A percentile compares a stretch with the other conserved stretches of the same genome.
Evolutionary conservation across 2,888 invertebrate species (phyloP).

Genomic region (Branchipolynoe longqiensis): DNA sequence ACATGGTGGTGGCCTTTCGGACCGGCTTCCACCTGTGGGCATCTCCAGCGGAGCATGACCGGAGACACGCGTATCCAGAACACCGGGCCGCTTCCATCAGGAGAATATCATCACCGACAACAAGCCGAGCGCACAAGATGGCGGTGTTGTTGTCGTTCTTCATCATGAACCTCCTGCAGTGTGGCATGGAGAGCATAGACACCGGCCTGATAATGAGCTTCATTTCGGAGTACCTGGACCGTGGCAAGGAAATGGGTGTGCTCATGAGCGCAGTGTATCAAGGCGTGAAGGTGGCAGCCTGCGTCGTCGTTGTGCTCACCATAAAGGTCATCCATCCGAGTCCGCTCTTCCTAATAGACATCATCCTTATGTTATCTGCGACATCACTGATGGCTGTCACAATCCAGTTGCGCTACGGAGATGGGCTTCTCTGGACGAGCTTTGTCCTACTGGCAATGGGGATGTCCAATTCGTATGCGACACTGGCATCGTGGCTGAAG

Average conservation of each 20-base stretch:
- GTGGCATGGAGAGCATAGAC: conserved; percentile 54
- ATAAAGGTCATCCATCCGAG: conserved; percentile 19
- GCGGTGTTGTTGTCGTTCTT: neutral
- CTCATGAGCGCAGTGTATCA: conserved; percentile 25
- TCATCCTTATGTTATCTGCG: conserved; percentile 5
- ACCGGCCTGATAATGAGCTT: conserved; percentile 48
- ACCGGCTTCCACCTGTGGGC: conserved; percentile 33
- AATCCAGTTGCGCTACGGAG: neutral
- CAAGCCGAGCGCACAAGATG: neutral
- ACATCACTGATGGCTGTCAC: conserved; percentile 12
- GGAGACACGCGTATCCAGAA: neutral
- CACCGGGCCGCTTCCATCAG: neutral
- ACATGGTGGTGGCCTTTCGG: neutral
- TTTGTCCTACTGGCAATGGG: conserved; percentile 39
- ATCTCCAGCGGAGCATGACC: neutral
- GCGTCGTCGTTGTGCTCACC: conserved; percentile 36
- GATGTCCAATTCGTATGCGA: conserved; percentile 49
- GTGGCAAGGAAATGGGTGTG: conserved; percentile 38
- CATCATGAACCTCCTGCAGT: conserved; percentile 50
- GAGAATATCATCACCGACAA: neutral
- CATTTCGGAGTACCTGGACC: conserved; percentile 39
- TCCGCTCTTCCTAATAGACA: conserved; percentile 23
- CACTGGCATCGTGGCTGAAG: conserved; percentile 49
- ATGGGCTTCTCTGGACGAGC: conserved; percentile 34
- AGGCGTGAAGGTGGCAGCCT: conserved; percentile 42